phyloP scores from a whole-genome alignment of 2,797 vertebrate genomes.

The Spinus pinus region DNA sequence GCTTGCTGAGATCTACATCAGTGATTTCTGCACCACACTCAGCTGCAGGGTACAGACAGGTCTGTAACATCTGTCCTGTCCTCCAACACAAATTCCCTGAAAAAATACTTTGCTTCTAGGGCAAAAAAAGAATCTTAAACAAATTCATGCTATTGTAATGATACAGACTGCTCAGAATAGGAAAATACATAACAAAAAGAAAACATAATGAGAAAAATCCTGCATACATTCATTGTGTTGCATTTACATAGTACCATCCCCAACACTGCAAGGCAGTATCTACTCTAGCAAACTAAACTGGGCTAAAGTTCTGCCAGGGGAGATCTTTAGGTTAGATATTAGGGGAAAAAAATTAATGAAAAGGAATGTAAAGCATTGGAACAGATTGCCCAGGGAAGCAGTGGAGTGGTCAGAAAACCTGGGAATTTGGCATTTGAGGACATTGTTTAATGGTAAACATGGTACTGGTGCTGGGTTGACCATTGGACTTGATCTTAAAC shows the following conservation, averaged over 20 bases:
- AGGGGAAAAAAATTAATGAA: accelerated
- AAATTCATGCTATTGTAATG: neutral
- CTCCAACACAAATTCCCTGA: neutral
- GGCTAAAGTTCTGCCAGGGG: neutral
- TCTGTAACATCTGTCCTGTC: neutral
- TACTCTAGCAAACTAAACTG: neutral
- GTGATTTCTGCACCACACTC: neutral
- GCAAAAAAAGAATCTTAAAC: neutral
- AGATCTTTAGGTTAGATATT: neutral
- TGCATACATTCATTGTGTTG: neutral
- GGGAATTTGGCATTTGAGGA: neutral
- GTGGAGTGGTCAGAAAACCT: neutral
- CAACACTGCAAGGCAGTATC: neutral
- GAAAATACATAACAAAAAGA: neutral
- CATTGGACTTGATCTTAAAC: neutral
- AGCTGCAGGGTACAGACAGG: neutral
- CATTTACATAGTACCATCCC: neutral
- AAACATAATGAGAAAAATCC: neutral
- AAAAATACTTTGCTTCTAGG: neutral
- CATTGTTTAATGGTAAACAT: neutral
- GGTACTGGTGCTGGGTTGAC: neutral
- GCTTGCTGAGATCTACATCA: neutral
- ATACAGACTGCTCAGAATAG: neutral
- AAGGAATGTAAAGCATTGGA: neutral
- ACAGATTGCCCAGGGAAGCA: neutral